Base-by-base conservation (phyloP, 2,888 invertebrate species). In the Zonitis immaculata region DNA sequence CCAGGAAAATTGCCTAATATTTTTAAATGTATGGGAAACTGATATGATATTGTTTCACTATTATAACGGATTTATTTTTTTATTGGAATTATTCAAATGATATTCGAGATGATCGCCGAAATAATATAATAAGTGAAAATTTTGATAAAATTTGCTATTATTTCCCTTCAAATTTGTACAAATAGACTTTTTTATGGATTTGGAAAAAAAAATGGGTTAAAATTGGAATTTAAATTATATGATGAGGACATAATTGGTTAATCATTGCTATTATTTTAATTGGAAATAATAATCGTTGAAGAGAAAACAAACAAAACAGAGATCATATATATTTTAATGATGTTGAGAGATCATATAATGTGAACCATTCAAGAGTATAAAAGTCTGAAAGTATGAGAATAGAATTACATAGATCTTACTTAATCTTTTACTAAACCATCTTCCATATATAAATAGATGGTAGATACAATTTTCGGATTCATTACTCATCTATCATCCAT, bases 361-460 rank as follows among this genome's bases (percentile, higher is more conserved):
- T 39, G 39, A 39, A 39, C 39, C 39, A 20, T 39, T 39, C 18
- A 39, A 11, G 11, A 39, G 39, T 16, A 14, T 8, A 35, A 26
- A 26, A 39, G 18, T 48, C 55, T 56, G 56, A 56, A 56, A 56
- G 52, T 53, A 52, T 56, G 56, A 56, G 56, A 56, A 56, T 56
- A 35, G 42, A 44, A 56, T 56, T 56, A 52, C 49, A 52, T 52
- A 49, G 47, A 56, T 65, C 66, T 69, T 71, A 66, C 69, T 63
- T 68, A 66, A 70, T 70, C 64, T 63, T n/a, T 49, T 30, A 49
- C 49, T 56, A 44, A 51, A 58, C 55, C 59, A 64, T 65, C 68
- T 67, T 64, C 67, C 64, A 65, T 66, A 61, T 69, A 70, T 70
- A 71, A 67, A 69, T 18, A 39, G 66, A 61, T 47, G 26, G 50